Evolutionary conservation across 1,140 invertebrate species (phyloP).

Genomic region (Octopus bimaculoides): DNA sequence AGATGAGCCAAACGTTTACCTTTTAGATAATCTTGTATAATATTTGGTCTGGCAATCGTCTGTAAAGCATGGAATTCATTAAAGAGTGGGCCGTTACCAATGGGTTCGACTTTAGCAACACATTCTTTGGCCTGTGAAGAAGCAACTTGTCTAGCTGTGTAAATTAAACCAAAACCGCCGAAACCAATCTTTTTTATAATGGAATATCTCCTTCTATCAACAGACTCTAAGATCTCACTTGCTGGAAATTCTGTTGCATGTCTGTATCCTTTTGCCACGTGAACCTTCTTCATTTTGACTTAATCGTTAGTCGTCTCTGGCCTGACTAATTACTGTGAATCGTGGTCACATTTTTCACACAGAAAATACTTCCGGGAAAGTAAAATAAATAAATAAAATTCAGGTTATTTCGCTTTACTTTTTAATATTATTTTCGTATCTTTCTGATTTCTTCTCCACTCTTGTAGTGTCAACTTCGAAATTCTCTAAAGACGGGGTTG

Average conservation of each 20-base stretch:
- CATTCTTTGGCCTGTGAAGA: neutral
- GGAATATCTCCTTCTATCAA: neutral
- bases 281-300: too few relatives aligned
- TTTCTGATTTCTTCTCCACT: too few relatives aligned
- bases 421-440: too few relatives aligned
- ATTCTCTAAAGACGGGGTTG: too few relatives aligned
- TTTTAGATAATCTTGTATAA: neutral
- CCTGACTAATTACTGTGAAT: too few relatives aligned
- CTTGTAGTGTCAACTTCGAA: too few relatives aligned
- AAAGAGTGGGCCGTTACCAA: neutral
- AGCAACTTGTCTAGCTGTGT: neutral
- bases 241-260: neutral
- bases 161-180: neutral
- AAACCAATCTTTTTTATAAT: neutral
- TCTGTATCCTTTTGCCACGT: neutral
- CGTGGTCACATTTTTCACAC: too few relatives aligned
- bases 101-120: neutral
- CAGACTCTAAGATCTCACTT: neutral
- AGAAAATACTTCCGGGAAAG: too few relatives aligned
- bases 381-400: too few relatives aligned
- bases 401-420: too few relatives aligned
- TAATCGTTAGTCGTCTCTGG: too few relatives aligned
- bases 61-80: neutral
- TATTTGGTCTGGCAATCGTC: neutral
- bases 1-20: neutral